Base-by-base conservation (phyloP, 1,140 invertebrate genomes). In the Drosophila ohnishii region DNA sequence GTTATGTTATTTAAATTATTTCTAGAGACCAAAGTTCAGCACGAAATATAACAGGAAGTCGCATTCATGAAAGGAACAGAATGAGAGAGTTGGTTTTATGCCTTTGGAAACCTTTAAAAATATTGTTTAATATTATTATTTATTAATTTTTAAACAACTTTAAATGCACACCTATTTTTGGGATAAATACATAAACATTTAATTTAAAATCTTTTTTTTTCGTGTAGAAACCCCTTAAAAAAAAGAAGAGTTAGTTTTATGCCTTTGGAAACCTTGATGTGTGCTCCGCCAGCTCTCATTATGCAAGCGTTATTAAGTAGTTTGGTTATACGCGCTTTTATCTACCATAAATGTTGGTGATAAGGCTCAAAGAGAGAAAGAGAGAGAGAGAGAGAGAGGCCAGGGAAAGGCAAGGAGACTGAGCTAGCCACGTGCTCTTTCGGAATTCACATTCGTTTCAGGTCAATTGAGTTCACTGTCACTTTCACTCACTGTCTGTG, bases 401-500 rank as follows among this genome's bases (percentile, higher is more conserved):
- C 2, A 11, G 28, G 22, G 13, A 25, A 30, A 32, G 30, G 28
- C 45, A 8, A 32, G 51, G 42, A 44, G 22, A 39, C 22, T 6
- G 34, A 45, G 55, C n/a, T 45, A 57, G 42, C 70, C 72, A 74
- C 72, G 72, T 74, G 72, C 72, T 61, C 22, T 30, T 8, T 25
- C 30, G 58, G 0, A 35, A 42, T 71, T 75, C 61, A 51, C 25
- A 71, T 71, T 56, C 61, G 53, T 57, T 75, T 56, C 69, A 64
- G 88, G 83, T 90, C 83, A 90, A 61, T 74, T 35, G 74, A 85
- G 87, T 90, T 90, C 88, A 90, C 87, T 88, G 80, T 82, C 83
- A 78, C 82, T 85, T 86, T 85, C 82, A 85, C 82, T 82, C 50
- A 60, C n/a, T 58, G 56, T 19, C 55, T 53, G 32, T 8, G 51